Conservation (phyloP, 2,888 invertebrate genomes). For the Uloborus plumipes region DNA sequence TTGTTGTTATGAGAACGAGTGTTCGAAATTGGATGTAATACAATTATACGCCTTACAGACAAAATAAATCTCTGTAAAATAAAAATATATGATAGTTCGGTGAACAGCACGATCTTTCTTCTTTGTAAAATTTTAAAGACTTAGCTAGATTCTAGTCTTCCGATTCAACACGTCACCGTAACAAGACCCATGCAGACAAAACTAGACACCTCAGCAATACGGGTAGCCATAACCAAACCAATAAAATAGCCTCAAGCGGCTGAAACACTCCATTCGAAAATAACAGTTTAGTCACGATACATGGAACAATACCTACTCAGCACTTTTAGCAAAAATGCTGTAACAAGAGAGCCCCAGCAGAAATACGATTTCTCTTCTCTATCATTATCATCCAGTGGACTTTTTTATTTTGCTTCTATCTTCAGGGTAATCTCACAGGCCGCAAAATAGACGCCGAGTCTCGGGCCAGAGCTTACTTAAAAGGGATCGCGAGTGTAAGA, state of each 20-base stretch:
- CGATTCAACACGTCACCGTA: neutral
- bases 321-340: slow-evolving; percentile 27
- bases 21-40: no score
- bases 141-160: neutral
- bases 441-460: slow-evolving; percentile 46
- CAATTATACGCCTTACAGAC: no score
- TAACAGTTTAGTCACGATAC: slow-evolving; percentile 42
- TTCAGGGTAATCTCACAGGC: slow-evolving; percentile 39
- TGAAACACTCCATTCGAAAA: neutral
- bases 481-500: slow-evolving; percentile 28
- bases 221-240: slow-evolving; percentile 2
- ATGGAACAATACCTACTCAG: slow-evolving; percentile 53
- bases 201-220: slow-evolving; percentile 8
- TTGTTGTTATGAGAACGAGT: no score
- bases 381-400: neutral
- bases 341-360: slow-evolving; percentile 3
- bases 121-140: neutral
- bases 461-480: slow-evolving; percentile 51
- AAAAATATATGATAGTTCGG: no score
- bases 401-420: slow-evolving; percentile 13
- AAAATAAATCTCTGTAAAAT: no score
- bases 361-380: no score
- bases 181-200: no score
- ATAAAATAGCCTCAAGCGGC: no score
- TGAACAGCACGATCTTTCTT: no score